Conservation (phyloP, 1,140 invertebrate species). For the Thalassaphorura encarpata region DNA sequence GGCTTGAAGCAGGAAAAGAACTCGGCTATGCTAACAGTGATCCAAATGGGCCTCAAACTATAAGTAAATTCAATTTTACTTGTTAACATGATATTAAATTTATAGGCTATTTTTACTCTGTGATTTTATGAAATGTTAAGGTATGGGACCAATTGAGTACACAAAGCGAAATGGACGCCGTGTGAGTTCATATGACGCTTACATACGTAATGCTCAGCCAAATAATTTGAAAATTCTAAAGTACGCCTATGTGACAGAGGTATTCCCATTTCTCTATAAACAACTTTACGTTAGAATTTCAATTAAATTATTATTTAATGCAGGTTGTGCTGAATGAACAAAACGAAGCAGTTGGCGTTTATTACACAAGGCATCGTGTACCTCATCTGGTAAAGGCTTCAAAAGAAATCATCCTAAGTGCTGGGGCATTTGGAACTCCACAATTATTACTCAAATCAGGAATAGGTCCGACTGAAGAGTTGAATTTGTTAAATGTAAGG, state of each 20-base stretch:
- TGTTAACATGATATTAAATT: background rate
- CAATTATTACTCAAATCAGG: conserved; percentile 43
- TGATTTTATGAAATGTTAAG: background rate
- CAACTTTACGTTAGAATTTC: background rate
- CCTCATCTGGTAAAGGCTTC: background rate
- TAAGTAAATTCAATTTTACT: background rate
- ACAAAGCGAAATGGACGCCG: background rate
- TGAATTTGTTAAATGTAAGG: background rate
- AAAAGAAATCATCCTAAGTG: conserved; percentile 25
- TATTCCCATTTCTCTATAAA: background rate
- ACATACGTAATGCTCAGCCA: background rate
- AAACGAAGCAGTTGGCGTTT: conserved; percentile 1
- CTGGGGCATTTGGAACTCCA: conserved; percentile 37
- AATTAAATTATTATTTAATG: background rate
- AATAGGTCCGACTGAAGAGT: conserved; percentile 8
- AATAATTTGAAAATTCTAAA: background rate
- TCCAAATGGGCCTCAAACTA: conserved; percentile 10
- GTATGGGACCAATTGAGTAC: background rate
- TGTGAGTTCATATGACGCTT: background rate
- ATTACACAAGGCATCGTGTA: background rate
- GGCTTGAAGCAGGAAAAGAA: conserved; percentile 10
- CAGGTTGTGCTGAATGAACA: background rate
- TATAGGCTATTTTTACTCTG: background rate
- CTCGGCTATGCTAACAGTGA: conserved; percentile 8
- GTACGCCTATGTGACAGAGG: background rate